Percentiles rank a stretch among this genome's conserved stretches.
Evolutionary conservation across 2,113 vertebrate genomes (phyloP).

Genomic region (human (Homo sapiens)): DNA sequence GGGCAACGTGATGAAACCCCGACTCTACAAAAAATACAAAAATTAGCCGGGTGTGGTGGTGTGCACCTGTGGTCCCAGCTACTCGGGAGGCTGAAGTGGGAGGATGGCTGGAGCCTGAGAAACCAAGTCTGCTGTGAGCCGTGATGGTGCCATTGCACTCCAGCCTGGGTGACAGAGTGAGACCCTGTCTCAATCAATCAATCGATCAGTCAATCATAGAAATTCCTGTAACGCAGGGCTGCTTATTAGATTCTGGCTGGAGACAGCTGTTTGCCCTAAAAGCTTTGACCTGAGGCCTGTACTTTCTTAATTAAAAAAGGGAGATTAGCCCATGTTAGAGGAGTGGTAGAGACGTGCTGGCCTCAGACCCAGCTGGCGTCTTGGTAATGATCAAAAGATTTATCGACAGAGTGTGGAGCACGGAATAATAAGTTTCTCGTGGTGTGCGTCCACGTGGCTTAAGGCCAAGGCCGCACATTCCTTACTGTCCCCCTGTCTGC

Average conservation of each 20-base stretch:
- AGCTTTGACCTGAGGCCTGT: neutral
- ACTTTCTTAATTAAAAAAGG: neutral
- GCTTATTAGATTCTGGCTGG: neutral
- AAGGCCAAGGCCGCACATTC: neutral
- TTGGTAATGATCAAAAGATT: neutral
- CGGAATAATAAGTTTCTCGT: accelerated
- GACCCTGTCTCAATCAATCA: too few relatives aligned
- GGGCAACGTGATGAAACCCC: neutral
- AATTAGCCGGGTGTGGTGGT: neutral
- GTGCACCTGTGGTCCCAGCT: neutral
- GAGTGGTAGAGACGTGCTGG: accelerated
- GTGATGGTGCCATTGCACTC: neutral
- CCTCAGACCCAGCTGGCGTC: neutral
- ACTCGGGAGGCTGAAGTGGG: neutral
- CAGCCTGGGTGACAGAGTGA: neutral
- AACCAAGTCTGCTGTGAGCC: neutral
- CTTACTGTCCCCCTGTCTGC: accelerated
- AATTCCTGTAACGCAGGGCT: neutral
- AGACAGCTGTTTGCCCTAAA: neutral
- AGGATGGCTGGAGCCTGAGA: neutral
- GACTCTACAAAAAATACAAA: neutral
- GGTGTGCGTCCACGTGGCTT: accelerated
- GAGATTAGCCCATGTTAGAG: neutral
- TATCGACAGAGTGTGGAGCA: accelerated
- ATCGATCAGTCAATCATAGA: too few relatives aligned